Evolutionary conservation across 1,140 invertebrate species (phyloP).

Genomic region (Lordiphosa stackelbergi): DNA sequence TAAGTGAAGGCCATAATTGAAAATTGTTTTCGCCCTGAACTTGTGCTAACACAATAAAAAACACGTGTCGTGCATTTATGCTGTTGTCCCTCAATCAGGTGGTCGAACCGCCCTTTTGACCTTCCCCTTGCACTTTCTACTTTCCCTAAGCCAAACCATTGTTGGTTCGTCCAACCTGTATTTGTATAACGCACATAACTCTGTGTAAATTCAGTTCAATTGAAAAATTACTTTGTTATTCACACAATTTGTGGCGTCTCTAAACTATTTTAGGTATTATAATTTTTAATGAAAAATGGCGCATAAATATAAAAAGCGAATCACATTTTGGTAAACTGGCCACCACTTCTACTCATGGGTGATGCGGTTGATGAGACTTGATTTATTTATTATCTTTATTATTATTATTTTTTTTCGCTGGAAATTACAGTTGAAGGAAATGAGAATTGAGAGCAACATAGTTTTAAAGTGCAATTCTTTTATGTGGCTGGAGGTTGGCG

Average conservation of each 20-base stretch:
- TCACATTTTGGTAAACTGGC: slow-evolving; percentile 37
- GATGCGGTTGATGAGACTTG: slow-evolving; percentile 29
- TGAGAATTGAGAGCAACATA: slow-evolving; percentile 60
- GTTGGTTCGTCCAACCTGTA: slow-evolving; percentile 5
- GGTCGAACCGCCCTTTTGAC: slow-evolving; percentile 48
- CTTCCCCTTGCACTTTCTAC: slow-evolving; percentile 31
- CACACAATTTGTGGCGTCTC: slow-evolving; percentile 67
- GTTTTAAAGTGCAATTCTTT: slow-evolving; percentile 17
- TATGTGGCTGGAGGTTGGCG: neutral
- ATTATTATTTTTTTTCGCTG: slow-evolving; percentile 28
- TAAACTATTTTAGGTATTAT: slow-evolving; percentile 64
- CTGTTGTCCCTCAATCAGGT: slow-evolving; percentile 10
- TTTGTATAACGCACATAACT: slow-evolving; percentile 11
- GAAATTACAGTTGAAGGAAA: slow-evolving; percentile 37
- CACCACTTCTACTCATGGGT: slow-evolving; percentile 1
- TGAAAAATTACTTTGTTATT: slow-evolving; percentile 75
- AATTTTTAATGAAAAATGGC: slow-evolving; percentile 62
- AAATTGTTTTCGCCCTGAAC: slow-evolving; percentile 68
- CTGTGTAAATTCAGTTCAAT: slow-evolving; percentile 54
- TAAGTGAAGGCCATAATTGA: slow-evolving; percentile 13
- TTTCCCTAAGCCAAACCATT: slow-evolving; percentile 13
- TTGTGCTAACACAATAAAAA: slow-evolving; percentile 43
- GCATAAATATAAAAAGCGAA: slow-evolving; percentile 28
- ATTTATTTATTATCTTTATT: slow-evolving; percentile 57
- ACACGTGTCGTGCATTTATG: slow-evolving; percentile 30